These are phyloP conservation scores for Sclerodermus sp. DNA, from an alignment of 2,888 invertebrate genomes.

Conservation along the genomic window DNA sequence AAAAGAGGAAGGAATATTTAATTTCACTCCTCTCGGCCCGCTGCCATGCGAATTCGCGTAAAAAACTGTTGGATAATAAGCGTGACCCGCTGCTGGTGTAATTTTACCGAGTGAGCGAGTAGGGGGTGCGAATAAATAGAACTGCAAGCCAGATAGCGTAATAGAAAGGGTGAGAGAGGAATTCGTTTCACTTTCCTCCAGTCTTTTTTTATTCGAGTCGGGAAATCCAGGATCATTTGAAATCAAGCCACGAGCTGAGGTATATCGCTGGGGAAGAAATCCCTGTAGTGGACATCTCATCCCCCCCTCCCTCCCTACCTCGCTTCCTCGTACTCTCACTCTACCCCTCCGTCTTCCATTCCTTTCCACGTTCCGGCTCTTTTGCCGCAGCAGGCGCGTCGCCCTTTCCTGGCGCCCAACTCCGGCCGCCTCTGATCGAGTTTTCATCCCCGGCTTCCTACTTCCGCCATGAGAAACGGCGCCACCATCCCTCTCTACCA, in stretches of 20 bases:
- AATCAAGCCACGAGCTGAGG: conserved; percentile 35
- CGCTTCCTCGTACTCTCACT: too few species aligned
- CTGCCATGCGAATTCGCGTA: background rate
- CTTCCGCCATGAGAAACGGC: conserved; percentile 14
- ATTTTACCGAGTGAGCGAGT: too few species aligned
- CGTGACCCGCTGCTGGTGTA: too few species aligned
- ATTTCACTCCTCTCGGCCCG: too few species aligned
- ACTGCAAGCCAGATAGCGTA: background rate
- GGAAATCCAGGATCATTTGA: conserved; percentile 40
- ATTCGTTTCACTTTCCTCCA: conserved; percentile 39
- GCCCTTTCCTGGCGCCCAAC: conserved; percentile 12
- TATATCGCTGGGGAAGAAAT: conserved; percentile 24
- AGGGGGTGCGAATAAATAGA: too few species aligned
- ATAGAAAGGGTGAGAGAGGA: conserved; percentile 16
- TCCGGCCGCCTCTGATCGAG: conserved; percentile 37
- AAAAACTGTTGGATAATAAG: background rate
- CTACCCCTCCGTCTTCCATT: conserved; percentile 7
- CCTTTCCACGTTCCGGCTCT: too few species aligned
- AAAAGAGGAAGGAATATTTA: too few species aligned
- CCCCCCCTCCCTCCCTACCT: conserved; percentile 8
- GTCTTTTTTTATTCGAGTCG: conserved; percentile 28
- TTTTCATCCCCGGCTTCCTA: conserved; percentile 34
- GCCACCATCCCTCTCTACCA: conserved; percentile 3
- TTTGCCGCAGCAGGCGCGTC: background rate
- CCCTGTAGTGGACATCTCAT: conserved; percentile 28